Base-by-base conservation (phyloP, 2,888 invertebrate genomes). In the Tricholauxania praeusta region DNA sequence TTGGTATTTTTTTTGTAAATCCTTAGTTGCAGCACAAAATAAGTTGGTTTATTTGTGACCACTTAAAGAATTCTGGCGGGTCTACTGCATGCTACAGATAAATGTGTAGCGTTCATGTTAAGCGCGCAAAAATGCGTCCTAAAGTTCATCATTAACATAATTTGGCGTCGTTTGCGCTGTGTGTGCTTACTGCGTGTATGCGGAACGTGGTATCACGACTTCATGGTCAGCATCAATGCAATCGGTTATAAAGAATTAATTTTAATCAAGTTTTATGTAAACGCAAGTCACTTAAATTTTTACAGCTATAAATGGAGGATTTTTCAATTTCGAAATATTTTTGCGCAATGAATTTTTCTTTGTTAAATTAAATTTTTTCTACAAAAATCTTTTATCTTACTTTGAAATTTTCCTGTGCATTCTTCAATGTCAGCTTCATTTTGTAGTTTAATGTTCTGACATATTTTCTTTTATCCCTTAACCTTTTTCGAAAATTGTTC, bases 131-230 rank as follows among this genome's bases (percentile, higher is more conserved):
- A 69, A 69, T 69, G 59, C 57, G 28, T 52, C 22, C 51, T n/a
- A 52, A 65, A 60, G 57, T 62, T 62, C 72, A 63, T 74, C 72
- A 76, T 74, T 76, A 76, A 76, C 76, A 76, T 76, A 76, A 74
- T 76, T 76, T 75, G 72, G 68, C 73, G 69, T 75, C 19, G 39
- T 28, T 8, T 14, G 19, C 14, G 49, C 72, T 60, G 51, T 67
- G 53, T 12, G n/a, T n/a, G 66, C 59, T 39, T 12, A 47, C 47
- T 51, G 57, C 12, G 51, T 47, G 48, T 39, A 51, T 39, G 10
- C 22, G 57, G 22, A 28, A 57, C 57, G 57, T 57, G 10, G 19
- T 28, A 14, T 57, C 57, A 57, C 22, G 57, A 28, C 28, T 28
- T 28, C 19, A 10, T 39, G 10, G 39, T 10, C 10, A 1, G 10